Base-by-base conservation (phyloP, 1,140 invertebrate genomes). In the Papilio xuthus region DNA sequence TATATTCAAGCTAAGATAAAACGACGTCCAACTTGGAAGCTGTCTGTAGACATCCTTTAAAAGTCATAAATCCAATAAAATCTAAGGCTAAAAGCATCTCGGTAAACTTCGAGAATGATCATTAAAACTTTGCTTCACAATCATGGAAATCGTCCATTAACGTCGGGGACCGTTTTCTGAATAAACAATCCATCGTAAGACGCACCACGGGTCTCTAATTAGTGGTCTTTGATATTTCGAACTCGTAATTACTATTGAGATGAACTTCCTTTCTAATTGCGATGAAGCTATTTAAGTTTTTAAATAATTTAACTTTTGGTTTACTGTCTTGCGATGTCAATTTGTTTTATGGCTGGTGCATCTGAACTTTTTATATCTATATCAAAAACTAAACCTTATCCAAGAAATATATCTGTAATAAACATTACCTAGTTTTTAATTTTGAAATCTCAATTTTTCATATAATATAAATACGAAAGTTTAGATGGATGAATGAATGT, bases 61-160 rank as follows among this genome's bases (percentile, higher is more conserved):
- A 76, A 76, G 74, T 76, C 74, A 63, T 60, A 76, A 76, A 76
- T 76, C 74, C 74, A 76, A 76, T 76, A 76, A 76, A 76, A 76
- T 76, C 74, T 76, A 47, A 63, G 74, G 74, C 74, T 76, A 76
- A 76, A 76, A 76, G 74, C 74, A 47, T 76, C 74, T 32, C 53
- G 28, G 74, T 12, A 76, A 76, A 76, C 50, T 76, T 76, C 47
- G 74, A 60, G 74, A 76, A 60, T 60, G 74, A 76, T 76, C 74
- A 76, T 76, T 76, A 76, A 76, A 76, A 76, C 74, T 76, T 76
- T 41, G 18, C 20, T 76, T 60, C 42, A 76, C 74, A 76, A 60
- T 60, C 74, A 76, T 76, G 74, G 74, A 76, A 76, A 76, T 76
- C 50, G 74, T 76, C 74, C 74, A 76, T 76, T 76, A 76, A 53